Evolutionary conservation across 1,140 invertebrate genomes (phyloP), one percentile per base, ranked within the genome.

Genomic region (Planococcus citri): DNA sequence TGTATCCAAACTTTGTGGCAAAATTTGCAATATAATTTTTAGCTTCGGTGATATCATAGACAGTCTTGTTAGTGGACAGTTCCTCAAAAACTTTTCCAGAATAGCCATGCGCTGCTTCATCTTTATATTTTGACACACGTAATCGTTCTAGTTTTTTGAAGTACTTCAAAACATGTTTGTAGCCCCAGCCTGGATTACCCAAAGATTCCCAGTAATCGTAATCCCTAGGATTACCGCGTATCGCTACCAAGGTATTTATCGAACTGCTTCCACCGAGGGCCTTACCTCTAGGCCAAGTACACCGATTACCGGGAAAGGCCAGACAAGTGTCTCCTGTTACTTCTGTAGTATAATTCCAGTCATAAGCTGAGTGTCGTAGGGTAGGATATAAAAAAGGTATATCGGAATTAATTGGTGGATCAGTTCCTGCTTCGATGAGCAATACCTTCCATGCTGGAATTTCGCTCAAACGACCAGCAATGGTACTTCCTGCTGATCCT

Each of bases 171-270:
- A 89, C 82, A 0, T 89, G 85, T 4, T 83, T 78, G 75, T 89
- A 94, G 21, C 72, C 60, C 82, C 85, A 86, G 57, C 88, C 88
- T 14, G 77, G 76, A 73, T 86, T 86, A 0, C 89, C 88, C 8
- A 84, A 80, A 1, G 79, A 79, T 0, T 85, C 86, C 84, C 90
- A 92, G 22, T 82, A 76, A 76, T 93, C 86, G 78, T 87, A 93
- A 74, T 93, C 89, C n/a, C 77, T 77, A 3, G 82, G 81, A 78
- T 90, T 85, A 0, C 92, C 93, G 41, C 93, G 82, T 1, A 90
- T 87, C 76, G 94, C 93, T 20, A 92, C 93, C 24, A 94, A 92
- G 69, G 86, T 90, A 76, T 95, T 94, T 21, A 94, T 83, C 1
- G 88, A 85, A 22, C 87, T 89, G 0, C 84, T 83, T 0, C 91